Conservation (phyloP, 37 sponge, comb jelly and placozoan genomes). For the Crambe crambe region DNA sequence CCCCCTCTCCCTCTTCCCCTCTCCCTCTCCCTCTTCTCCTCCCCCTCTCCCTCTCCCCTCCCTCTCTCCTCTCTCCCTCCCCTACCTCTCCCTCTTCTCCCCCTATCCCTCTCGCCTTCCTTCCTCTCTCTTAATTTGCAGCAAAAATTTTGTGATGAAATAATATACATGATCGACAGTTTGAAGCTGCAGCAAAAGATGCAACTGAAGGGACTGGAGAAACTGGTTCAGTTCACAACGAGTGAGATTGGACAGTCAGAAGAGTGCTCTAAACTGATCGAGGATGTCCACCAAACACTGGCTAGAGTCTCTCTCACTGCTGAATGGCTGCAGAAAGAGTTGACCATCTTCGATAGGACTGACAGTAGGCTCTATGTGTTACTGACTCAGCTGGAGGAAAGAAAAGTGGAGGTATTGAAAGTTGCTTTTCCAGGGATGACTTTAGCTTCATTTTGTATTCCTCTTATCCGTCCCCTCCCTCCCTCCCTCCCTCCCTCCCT, state of each 20-base stretch:
- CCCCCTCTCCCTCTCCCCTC: too few species aligned
- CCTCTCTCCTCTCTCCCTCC: background rate
- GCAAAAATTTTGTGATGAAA: slow-evolving; percentile 53
- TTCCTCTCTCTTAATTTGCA: background rate
- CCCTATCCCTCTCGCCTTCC: background rate
- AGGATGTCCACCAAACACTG: background rate
- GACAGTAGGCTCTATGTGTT: background rate
- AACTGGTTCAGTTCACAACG: slow-evolving; percentile 22
- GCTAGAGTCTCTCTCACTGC: slow-evolving; percentile 21
- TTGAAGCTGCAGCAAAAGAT: slow-evolving; percentile 33
- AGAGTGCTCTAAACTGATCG: background rate
- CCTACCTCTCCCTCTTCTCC: background rate
- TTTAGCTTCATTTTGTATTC: too few species aligned
- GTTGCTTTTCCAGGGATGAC: too few species aligned
- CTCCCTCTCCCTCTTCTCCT: background rate
- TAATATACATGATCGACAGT: slow-evolving; percentile 14
- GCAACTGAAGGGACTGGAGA: slow-evolving; percentile 27
- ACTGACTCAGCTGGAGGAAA: background rate
- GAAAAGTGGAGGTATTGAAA: background rate
- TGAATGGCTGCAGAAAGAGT: slow-evolving; percentile 12
- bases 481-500: too few species aligned
- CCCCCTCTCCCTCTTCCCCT: background rate
- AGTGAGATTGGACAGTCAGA: background rate
- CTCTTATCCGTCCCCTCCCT: too few species aligned
- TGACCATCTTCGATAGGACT: background rate